These are phyloP conservation scores for Hemibagrus guttatus DNA, from an alignment of 2,797 vertebrate species.

Conservation along the genomic window DNA sequence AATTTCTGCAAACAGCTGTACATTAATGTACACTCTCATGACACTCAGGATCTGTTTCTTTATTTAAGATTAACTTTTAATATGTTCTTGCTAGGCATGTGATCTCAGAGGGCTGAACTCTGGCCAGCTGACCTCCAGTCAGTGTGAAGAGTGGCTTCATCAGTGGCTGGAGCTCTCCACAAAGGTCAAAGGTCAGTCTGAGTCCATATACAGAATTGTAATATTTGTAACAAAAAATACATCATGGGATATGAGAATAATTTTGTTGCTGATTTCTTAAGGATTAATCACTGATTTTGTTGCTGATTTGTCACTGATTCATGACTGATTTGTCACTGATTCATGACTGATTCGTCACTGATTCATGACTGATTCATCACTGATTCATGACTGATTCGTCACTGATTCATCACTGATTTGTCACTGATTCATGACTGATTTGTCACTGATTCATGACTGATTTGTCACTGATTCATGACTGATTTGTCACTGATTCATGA, in stretches of 20 bases:
- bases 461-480: not conserved
- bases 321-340: not conserved
- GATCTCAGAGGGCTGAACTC: constrained; percentile 78
- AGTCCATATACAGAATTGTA: not conserved
- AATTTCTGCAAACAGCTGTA: not conserved
- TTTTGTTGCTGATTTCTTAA: not conserved
- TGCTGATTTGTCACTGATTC: no score
- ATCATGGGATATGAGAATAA: not conserved
- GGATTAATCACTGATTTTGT: not conserved
- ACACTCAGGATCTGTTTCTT: not conserved
- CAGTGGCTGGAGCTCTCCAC: constrained; percentile 77
- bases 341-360: not conserved
- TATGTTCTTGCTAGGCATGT: constrained; percentile 71
- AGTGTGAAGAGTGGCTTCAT: constrained; percentile 76
- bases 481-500: not conserved
- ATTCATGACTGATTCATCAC: not conserved
- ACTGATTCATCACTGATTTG: not conserved
- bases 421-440: not conserved
- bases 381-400: not conserved
- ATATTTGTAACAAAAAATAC: not conserved
- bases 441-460: not conserved
- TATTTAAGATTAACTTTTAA: not conserved
- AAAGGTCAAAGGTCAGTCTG: constrained; percentile 71
- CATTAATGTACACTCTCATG: not conserved
- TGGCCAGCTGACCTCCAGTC: constrained; percentile 55